Evolutionary conservation across 2,113 vertebrate species (phyloP), one percentile per base, ranked within the genome.

Genomic region (Progne subis): DNA sequence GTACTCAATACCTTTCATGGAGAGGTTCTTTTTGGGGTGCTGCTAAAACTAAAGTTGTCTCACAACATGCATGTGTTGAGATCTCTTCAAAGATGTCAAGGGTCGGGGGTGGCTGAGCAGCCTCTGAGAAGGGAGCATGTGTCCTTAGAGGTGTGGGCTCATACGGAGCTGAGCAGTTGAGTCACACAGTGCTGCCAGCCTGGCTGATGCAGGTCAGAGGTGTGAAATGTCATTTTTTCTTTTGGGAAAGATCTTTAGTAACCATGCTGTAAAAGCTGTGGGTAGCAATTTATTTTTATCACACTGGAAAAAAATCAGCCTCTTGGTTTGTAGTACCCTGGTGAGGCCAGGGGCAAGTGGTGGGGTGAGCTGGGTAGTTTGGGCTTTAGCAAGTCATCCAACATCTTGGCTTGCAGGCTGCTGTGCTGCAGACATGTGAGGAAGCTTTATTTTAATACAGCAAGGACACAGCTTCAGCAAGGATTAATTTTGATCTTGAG

Each of bases 131-230:
- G 18, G 50, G 26, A 18, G 29, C 34, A 6, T 12, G 41, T 24
- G 32, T 53, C 37, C 43, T 41, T 19, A 0, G 1, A 76, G 26
- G 12, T 24, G 44, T 69, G 80, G 1, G 15, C n/a, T 52, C 0
- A 0, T 18, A 7, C 0, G 0, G 83, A n/a, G 34, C 71, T 39
- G 28, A 31, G 4, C 6, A 12, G 3, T 12, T 18, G 34, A 52
- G 47, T 39, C 29, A 14, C 21, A 1, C 3, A 2, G 74, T 41
- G 46, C 69, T 7, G 8, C 60, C 55, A 78, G 34, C 41, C 78
- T 49, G 78, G 46, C 20, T 28, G 47, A 4, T 46, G 41, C 14
- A 26, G 59, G 34, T n/a, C 59, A 50, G 12, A 70, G 61, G 28
- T 47, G 47, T 44, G 57, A 61, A 70, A 41, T 24, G n/a, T 29